Percentiles rank a stretch among this genome's conserved stretches.
Evolutionary conservation across 2,888 invertebrate species (phyloP).

Genomic region (Hirtodrosophila alboralis): DNA sequence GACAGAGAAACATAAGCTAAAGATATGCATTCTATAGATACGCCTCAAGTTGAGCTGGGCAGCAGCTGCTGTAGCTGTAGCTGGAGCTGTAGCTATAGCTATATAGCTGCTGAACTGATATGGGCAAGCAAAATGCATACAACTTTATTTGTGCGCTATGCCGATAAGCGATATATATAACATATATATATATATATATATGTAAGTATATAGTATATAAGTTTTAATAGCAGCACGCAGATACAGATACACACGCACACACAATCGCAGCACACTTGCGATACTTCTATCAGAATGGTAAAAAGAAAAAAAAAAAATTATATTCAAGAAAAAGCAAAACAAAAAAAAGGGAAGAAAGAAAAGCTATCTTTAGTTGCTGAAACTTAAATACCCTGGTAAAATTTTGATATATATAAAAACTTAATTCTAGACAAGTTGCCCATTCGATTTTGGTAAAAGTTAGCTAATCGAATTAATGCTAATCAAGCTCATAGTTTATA

Average conservation of each 20-base stretch:
- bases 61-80: constrained; percentile 19
- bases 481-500: too few species aligned
- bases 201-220: constrained; percentile 1
- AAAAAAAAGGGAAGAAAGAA: too few species aligned
- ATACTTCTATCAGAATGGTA: constrained; percentile 14
- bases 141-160: constrained; percentile 59
- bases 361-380: too few species aligned
- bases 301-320: constrained; percentile 2
- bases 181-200: too few species aligned
- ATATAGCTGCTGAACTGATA: constrained; percentile 40
- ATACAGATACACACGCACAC: constrained; percentile 24
- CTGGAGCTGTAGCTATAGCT: constrained; percentile 1
- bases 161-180: constrained; percentile 58
- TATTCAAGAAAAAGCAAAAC: constrained; percentile 2
- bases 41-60: constrained; percentile 32
- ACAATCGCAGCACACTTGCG: constrained; percentile 17
- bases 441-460: too few species aligned
- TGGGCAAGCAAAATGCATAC: constrained; percentile 66
- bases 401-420: too few species aligned
- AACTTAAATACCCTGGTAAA: too few species aligned
- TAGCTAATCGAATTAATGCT: too few species aligned
- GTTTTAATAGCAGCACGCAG: constrained; percentile 25
- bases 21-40: constrained; percentile 59
- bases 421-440: too few species aligned
- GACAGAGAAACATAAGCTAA: constrained; percentile 25